phyloP scores from a whole-genome alignment of 2,113 vertebrate species.

The Cololabis saira region DNA sequence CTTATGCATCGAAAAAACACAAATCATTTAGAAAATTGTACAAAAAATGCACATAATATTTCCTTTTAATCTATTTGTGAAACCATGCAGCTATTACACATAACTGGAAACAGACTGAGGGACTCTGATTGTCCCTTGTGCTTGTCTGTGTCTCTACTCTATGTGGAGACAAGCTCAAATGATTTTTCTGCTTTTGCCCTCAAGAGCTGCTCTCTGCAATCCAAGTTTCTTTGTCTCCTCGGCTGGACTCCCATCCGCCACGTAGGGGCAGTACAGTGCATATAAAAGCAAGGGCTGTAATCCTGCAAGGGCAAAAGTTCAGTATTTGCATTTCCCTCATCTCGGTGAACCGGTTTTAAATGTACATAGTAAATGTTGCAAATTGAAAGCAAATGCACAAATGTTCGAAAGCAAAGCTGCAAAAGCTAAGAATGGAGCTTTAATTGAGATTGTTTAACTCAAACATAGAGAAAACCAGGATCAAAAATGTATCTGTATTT shows the following conservation, averaged over 20 bases:
- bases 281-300: background rate
- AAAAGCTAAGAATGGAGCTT: slow-evolving; percentile 1
- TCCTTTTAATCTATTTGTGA: background rate
- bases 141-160: slow-evolving; percentile 1
- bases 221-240: slow-evolving; percentile 9
- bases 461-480: slow-evolving; percentile 8
- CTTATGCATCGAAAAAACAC: background rate
- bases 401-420: slow-evolving; percentile 21
- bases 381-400: slow-evolving; percentile 49
- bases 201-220: background rate
- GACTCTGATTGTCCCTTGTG: slow-evolving; percentile 32
- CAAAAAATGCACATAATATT: background rate
- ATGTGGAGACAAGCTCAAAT: slow-evolving; percentile 11
- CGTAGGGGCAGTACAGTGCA: slow-evolving; percentile 62
- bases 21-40: background rate
- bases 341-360: slow-evolving; percentile 64
- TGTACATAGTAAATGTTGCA: slow-evolving; percentile 41
- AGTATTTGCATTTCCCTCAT: slow-evolving; percentile 72
- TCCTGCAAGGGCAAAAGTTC: slow-evolving; percentile 8
- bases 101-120: slow-evolving; percentile 25
- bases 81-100: slow-evolving; percentile 10
- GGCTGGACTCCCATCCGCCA: slow-evolving; percentile 11
- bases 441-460: background rate
- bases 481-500: background rate
- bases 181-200: slow-evolving; percentile 1